phyloP scores from a whole-genome alignment of 2,797 vertebrate species.

The Semaprochilodus insignis region DNA sequence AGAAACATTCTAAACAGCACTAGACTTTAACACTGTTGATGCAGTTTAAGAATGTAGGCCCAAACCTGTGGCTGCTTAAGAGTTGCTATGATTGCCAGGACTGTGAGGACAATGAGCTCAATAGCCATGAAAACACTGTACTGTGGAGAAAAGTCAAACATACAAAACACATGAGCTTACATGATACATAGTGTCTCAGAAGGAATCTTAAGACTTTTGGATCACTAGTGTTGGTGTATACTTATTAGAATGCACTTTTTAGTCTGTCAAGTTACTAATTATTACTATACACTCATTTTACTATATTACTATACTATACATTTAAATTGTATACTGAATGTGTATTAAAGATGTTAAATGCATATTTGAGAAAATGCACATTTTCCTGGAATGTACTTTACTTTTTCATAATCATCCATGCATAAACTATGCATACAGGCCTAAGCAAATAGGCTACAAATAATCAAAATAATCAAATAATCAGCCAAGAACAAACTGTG shows the following conservation, averaged over 20 bases:
- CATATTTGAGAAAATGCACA: neutral
- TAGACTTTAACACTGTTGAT: neutral
- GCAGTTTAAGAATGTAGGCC: neutral
- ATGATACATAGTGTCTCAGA: neutral
- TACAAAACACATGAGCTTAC: neutral
- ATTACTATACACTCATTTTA: neutral
- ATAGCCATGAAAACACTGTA: slow-evolving; percentile 40
- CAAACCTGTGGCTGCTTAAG: slow-evolving; percentile 32
- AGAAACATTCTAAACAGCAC: neutral
- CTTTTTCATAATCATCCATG: neutral
- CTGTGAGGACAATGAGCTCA: slow-evolving; percentile 22
- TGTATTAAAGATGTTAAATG: neutral
- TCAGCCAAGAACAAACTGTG: too few species aligned
- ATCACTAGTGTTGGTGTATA: neutral
- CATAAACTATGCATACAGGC: too few species aligned
- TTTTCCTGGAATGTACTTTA: neutral
- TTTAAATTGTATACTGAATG: neutral
- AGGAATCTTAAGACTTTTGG: neutral
- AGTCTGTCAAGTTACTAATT: too few species aligned
- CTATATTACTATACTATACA: neutral
- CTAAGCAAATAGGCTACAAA: neutral
- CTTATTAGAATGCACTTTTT: neutral
- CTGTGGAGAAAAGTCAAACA: slow-evolving; percentile 27
- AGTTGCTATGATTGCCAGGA: slow-evolving; percentile 39
- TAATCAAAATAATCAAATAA: too few species aligned